These are phyloP conservation scores for Bucorvus abyssinicus DNA, from an alignment of 2,797 vertebrate genomes.

Conservation along the genomic window DNA sequence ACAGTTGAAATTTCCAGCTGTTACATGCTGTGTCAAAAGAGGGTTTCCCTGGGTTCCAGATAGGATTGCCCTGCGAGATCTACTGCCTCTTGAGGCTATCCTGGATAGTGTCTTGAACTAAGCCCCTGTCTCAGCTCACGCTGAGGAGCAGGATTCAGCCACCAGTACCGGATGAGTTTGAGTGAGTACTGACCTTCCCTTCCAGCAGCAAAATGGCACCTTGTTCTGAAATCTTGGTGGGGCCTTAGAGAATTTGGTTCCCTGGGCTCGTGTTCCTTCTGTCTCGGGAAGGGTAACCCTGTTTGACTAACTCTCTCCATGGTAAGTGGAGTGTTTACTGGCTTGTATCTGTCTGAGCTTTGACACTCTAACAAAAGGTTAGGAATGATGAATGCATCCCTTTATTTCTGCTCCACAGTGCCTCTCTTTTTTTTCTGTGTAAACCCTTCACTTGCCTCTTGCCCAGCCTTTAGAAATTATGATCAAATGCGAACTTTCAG, in stretches of 20 bases:
- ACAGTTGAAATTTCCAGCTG: background rate
- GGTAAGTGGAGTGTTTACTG: constrained; percentile 69
- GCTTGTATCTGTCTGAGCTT: constrained; percentile 61
- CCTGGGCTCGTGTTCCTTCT: background rate
- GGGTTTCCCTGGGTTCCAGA: background rate
- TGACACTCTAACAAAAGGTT: constrained; percentile 72
- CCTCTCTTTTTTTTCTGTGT: constrained; percentile 69
- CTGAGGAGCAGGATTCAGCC: background rate
- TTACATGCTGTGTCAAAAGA: background rate
- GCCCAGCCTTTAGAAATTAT: constrained; percentile 73
- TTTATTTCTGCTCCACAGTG: constrained; percentile 74
- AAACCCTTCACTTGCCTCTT: constrained; percentile 73
- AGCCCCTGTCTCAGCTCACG: background rate
- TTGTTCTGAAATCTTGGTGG: background rate
- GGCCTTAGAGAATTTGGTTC: background rate
- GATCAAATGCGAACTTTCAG: constrained; percentile 77
- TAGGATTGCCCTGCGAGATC: background rate
- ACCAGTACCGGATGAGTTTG: rapidly evolving
- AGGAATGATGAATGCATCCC: constrained; percentile 72
- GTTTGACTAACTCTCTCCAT: background rate
- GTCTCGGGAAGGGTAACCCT: constrained; percentile 1
- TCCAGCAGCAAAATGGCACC: background rate
- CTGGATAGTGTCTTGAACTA: background rate
- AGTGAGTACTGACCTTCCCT: background rate
- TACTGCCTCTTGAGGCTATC: background rate